Evolutionary conservation across 2,113 vertebrate species (phyloP), one percentile per base, ranked within the genome.

Genomic region (Ardeotis arabs): DNA sequence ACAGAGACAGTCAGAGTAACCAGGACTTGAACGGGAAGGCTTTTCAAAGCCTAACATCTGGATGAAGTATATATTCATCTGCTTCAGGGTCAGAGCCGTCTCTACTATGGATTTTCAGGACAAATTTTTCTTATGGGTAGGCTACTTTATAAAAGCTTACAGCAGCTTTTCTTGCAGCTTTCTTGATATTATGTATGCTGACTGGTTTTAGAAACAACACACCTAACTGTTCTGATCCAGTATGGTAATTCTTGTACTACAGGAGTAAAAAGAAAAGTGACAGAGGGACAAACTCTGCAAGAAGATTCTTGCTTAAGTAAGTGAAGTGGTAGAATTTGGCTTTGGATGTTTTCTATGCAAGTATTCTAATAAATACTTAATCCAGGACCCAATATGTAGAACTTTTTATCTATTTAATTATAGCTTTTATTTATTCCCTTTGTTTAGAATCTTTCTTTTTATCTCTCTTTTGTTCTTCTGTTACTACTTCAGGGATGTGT

Each of bases 381-480:
- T 10, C 66, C 7, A 45, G 11, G 31, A 62, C 31, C 15, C 39
- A 76, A 29, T 87, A 87, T 27, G 22, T 72, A 68, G 45, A 84
- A 66, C 12, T 44, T 82, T 33, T 91, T n/a, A 83, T 91, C 91
- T 49, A 84, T 87, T 94, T 89, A 85, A 74, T 87, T 73, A 37
- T 16, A 74, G 31, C 9, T 83, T 91, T 92, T 84, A 90, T 74
- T 93, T 87, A 91, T 69, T 75, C 80, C 37, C 62, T 95, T 88
- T 94, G 67, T 76, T 94, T 82, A 58, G 44, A 89, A 52, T 66
- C 69, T 75, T 89, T 44, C 73, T 81, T 81, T 92, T 92, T 85
- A 69, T 73, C 47, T 60, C 20, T 78, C 58, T 90, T 79, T 92
- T 82, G 53, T 91, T 95, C 80, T 74, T 93, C 70, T 0, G 9